Evolutionary conservation across 2,797 vertebrate species (phyloP), one percentile per base, ranked within the genome.

Genomic region (Phoebastria nigripes): DNA sequence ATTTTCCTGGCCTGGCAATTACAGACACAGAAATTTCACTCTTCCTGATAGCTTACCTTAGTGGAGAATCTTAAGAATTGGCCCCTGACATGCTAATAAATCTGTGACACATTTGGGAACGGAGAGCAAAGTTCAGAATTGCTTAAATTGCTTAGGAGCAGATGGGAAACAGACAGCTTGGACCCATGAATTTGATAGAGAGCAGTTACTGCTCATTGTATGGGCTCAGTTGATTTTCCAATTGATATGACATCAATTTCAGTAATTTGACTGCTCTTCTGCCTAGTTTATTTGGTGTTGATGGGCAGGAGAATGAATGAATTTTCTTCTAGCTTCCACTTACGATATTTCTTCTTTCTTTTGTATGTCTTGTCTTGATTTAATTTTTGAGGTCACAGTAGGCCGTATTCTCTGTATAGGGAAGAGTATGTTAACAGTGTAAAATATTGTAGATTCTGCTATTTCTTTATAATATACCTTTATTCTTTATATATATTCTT

Each of bases 131-230:
- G 97, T 97, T 98, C 96, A 96, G 94, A 96, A 97, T 97, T 96
- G 97, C 96, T 97, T 97, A 96, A 97, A 98, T 97, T 98, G 95
- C 80, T 13, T 93, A 91, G 95, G 87, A 97, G 82, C 96, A 97
- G 96, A 97, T 97, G 96, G 96, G 95, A 97, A 97, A 92, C 93
- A 79, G 91, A 42, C 92, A 97, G 77, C 89, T 92, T 91, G 71
- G 96, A 42, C 82, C 74, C 33, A 5, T 86, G 96, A 90, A 96
- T 97, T 94, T 95, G 84, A 78, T 89, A 84, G 94, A 96, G 88
- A 70, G 94, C 94, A 96, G 96, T 98, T 97, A 96, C 89, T 69
- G 4, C 93, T 94, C 82, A 82, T 77, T 97, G 89, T 96, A 49
- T 2, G 15, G 87, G 63, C 88, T 90, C 49, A 79, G 91, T 96